Conservation (phyloP, 1,140 invertebrate species). For the Cydia pomonella region DNA sequence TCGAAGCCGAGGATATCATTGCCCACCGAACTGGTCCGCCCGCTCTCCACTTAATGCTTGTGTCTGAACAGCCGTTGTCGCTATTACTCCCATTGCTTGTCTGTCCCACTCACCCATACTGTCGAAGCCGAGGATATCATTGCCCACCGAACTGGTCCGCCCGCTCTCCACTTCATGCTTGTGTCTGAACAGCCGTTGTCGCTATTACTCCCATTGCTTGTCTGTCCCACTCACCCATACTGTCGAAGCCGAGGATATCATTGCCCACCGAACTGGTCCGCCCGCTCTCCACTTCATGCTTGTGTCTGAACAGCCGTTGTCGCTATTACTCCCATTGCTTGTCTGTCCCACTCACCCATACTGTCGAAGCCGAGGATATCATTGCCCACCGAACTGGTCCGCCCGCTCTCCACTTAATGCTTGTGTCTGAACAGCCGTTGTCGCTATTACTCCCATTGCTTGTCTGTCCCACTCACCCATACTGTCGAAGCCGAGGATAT, state of each 20-base stretch:
- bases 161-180: constrained; percentile 99
- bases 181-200: constrained; percentile 97
- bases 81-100: too few species aligned
- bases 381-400: constrained; percentile 99
- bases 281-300: constrained; percentile 99
- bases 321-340: too few species aligned
- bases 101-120: constrained; percentile 86
- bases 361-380: constrained; percentile 98
- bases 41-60: constrained; percentile 99
- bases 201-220: too few species aligned
- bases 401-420: constrained; percentile 98
- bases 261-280: constrained; percentile 99
- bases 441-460: too few species aligned
- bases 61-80: constrained; percentile 97
- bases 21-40: constrained; percentile 98
- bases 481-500: constrained; percentile 99
- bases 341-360: constrained; percentile 85
- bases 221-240: constrained; percentile 85
- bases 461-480: too few species aligned
- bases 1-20: constrained; percentile 99
- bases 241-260: constrained; percentile 98
- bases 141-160: constrained; percentile 98
- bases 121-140: constrained; percentile 99
- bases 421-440: constrained; percentile 98
- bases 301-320: constrained; percentile 97